phyloP scores from a whole-genome alignment of 2,888 invertebrate genomes.

The Subacronicta megacephala region DNA sequence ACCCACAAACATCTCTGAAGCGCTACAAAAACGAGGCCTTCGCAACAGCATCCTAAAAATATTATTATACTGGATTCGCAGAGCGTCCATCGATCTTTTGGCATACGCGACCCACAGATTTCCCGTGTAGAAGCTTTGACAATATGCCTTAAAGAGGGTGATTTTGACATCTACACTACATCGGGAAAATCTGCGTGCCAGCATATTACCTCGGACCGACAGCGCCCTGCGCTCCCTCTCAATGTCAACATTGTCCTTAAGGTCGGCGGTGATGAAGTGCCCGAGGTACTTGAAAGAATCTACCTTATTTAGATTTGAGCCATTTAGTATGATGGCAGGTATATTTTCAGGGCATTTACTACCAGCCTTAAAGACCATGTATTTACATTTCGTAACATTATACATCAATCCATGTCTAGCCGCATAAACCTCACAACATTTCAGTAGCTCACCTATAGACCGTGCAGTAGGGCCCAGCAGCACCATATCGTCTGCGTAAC shows the following conservation, averaged over 20 bases:
- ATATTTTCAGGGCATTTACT: neutral
- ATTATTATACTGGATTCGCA: constrained; percentile 1
- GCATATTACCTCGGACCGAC: constrained; percentile 5
- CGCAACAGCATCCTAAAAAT: constrained; percentile 3
- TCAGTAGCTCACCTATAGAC: neutral
- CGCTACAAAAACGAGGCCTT: constrained; percentile 3
- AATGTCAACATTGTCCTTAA: constrained; percentile 1
- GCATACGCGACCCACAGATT: neutral
- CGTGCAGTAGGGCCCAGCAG: neutral
- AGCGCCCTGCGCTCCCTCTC: constrained; percentile 1
- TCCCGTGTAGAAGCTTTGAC: neutral
- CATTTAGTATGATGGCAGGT: neutral
- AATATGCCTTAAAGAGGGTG: constrained; percentile 1
- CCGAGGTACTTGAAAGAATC: constrained; percentile 1
- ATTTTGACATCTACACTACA: constrained; percentile 7
- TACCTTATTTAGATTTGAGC: constrained; percentile 1
- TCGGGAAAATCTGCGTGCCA: constrained; percentile 5
- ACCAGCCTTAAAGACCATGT: neutral
- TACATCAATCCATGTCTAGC: neutral
- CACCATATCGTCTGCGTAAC: neutral
- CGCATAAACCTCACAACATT: neutral
- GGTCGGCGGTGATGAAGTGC: constrained; percentile 1
- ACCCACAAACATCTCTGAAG: neutral
- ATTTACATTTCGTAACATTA: neutral
- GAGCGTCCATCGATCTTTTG: constrained; percentile 1